Percentiles rank a stretch among this genome's conserved stretches.
Evolutionary conservation across 2,113 vertebrate genomes (phyloP).

Genomic region (Leptodactylus fuscus): DNA sequence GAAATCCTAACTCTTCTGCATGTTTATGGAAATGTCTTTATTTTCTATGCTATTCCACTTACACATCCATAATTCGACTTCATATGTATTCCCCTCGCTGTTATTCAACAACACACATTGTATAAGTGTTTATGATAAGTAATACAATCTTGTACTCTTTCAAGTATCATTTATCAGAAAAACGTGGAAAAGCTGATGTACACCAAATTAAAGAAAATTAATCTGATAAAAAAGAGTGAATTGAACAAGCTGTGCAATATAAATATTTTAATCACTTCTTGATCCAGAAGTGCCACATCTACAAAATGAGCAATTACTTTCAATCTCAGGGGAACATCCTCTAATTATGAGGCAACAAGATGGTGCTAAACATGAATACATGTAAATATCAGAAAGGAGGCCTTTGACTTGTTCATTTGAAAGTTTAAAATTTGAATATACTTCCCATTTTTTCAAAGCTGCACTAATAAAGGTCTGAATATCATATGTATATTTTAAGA

Average conservation of each 20-base stretch:
- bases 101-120: constrained; percentile 44
- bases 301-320: constrained; percentile 92
- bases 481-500: constrained; percentile 14
- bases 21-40: not conserved
- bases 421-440: constrained; percentile 60
- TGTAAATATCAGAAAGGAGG: constrained; percentile 75
- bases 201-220: constrained; percentile 80
- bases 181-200: constrained; percentile 72
- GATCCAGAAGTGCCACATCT: constrained; percentile 83
- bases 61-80: not conserved
- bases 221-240: constrained; percentile 77
- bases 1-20: not conserved
- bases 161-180: constrained; percentile 70
- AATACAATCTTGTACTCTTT: constrained; percentile 71
- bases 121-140: constrained; percentile 61
- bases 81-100: constrained; percentile 14
- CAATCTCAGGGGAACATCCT: constrained; percentile 76
- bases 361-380: constrained; percentile 70
- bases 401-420: constrained; percentile 66
- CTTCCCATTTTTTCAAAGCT: constrained; percentile 4
- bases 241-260: constrained; percentile 82
- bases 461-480: constrained; percentile 28
- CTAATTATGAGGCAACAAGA: constrained; percentile 77
- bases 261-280: constrained; percentile 93
- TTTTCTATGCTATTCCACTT: not conserved